phyloP scores from a whole-genome alignment of 2,797 vertebrate genomes.

The Poecilia gillii region DNA sequence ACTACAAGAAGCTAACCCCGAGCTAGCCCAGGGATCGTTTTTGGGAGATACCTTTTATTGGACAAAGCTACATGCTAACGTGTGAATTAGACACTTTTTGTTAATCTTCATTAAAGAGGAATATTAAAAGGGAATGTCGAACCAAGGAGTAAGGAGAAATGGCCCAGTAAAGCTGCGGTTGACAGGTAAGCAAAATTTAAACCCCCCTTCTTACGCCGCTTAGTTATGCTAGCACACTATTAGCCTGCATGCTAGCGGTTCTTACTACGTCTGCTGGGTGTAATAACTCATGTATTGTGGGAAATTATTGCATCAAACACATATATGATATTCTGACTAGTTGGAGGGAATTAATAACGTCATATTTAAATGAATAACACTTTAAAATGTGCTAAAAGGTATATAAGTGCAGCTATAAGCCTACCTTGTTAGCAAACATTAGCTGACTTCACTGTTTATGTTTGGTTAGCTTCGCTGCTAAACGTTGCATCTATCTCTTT shows the following conservation, averaged over 20 bases:
- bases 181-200: slow-evolving; percentile 89
- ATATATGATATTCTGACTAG: rapidly evolving
- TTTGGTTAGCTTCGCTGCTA: background rate
- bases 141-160: slow-evolving; percentile 93
- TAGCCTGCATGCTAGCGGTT: slow-evolving; percentile 62
- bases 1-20: slow-evolving; percentile 65
- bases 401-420: slow-evolving; percentile 3
- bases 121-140: slow-evolving; percentile 90
- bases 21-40: slow-evolving; percentile 68
- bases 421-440: slow-evolving; percentile 43
- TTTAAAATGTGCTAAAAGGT: background rate
- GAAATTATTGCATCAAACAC: background rate
- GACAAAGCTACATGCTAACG: slow-evolving; percentile 37
- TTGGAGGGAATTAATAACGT: background rate
- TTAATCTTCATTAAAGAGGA: slow-evolving; percentile 64
- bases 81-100: slow-evolving; percentile 58
- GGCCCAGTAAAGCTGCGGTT: slow-evolving; percentile 97
- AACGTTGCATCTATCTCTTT: background rate
- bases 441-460: slow-evolving; percentile 30
- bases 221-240: slow-evolving; percentile 46
- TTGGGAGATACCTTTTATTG: slow-evolving; percentile 61
- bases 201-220: slow-evolving; percentile 40
- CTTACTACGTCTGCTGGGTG: slow-evolving; percentile 28
- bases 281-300: background rate
- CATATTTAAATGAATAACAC: background rate